Conservation (phyloP, 1,140 invertebrate genomes). For the Dendrolimus punctatus region DNA sequence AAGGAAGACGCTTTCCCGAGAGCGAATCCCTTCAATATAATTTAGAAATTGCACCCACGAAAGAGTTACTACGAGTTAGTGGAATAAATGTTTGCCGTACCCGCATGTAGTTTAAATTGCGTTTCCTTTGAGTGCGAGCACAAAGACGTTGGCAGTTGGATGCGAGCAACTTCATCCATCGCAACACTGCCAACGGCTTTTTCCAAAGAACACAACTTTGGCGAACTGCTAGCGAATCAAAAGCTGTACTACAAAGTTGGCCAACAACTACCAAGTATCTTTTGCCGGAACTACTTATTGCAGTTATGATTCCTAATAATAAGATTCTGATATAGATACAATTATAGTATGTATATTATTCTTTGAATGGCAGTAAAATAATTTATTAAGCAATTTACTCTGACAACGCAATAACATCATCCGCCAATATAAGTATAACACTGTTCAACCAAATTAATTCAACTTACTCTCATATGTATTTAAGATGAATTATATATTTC, state of each 20-base stretch:
- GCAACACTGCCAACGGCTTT: constrained; percentile 23
- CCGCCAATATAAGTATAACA: too few relatives aligned
- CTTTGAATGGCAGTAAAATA: too few relatives aligned
- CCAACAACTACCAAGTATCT: constrained; percentile 11
- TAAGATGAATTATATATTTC: too few relatives aligned
- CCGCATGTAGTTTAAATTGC: constrained; percentile 53
- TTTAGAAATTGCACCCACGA: constrained; percentile 22
- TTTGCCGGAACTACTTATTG: constrained; percentile 1
- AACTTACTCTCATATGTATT: too few relatives aligned
- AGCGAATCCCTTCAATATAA: constrained; percentile 16
- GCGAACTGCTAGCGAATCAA: constrained; percentile 22
- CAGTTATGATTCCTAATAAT: too few relatives aligned
- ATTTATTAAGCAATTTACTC: too few relatives aligned
- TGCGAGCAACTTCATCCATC: constrained; percentile 26
- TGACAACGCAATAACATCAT: too few relatives aligned
- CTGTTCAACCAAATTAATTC: too few relatives aligned
- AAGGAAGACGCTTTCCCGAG: constrained; percentile 3
- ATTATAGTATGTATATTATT: too few relatives aligned
- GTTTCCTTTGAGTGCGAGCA: constrained; percentile 39
- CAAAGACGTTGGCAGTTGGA: constrained; percentile 22
- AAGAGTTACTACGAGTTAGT: constrained; percentile 21
- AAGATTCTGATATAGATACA: too few relatives aligned
- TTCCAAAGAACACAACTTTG: constrained; percentile 24
- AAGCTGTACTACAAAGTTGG: constrained; percentile 20
- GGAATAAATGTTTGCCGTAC: constrained; percentile 40